A percentile compares a stretch with the other conserved stretches of the same genome.
Conservation (phyloP, 1,140 invertebrate species). For the Hypothenemus hampei region DNA sequence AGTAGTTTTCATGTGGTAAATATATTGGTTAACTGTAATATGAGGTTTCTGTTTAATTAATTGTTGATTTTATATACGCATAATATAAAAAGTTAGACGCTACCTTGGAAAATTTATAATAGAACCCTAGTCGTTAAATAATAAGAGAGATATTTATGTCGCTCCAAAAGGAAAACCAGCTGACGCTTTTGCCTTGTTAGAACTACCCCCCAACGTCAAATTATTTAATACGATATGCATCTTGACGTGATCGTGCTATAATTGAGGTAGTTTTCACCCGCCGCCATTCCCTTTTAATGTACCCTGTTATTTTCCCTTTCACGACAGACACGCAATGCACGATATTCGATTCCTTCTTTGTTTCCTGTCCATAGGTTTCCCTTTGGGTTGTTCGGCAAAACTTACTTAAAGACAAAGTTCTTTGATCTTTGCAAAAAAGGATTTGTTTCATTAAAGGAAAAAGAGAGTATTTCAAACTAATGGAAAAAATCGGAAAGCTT, state of each 20-base stretch:
- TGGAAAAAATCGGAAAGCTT: no score
- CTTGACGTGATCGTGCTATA: constrained; percentile 28
- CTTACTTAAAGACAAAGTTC: no score
- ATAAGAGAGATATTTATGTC: not conserved
- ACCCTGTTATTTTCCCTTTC: constrained; percentile 16
- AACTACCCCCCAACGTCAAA: constrained; percentile 10
- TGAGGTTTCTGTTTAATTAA: not conserved
- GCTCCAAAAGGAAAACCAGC: not conserved
- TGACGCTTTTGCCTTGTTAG: not conserved
- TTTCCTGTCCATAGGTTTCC: no score
- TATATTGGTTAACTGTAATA: constrained; percentile 11
- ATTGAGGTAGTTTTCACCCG: constrained; percentile 27
- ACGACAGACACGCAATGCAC: constrained; percentile 11
- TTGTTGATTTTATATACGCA: no score
- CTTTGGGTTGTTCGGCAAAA: no score
- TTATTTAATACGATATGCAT: constrained; percentile 26
- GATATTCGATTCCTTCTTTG: not conserved
- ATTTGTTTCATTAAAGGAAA: no score
- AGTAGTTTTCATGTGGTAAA: constrained; percentile 13
- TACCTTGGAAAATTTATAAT: not conserved
- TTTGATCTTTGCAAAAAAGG: no score
- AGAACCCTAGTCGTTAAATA: not conserved
- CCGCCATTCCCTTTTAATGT: constrained; percentile 19
- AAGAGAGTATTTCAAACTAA: no score
- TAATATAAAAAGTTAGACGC: no score